Conservation (phyloP, 1,140 invertebrate species). For the Eubasilissa regina region DNA sequence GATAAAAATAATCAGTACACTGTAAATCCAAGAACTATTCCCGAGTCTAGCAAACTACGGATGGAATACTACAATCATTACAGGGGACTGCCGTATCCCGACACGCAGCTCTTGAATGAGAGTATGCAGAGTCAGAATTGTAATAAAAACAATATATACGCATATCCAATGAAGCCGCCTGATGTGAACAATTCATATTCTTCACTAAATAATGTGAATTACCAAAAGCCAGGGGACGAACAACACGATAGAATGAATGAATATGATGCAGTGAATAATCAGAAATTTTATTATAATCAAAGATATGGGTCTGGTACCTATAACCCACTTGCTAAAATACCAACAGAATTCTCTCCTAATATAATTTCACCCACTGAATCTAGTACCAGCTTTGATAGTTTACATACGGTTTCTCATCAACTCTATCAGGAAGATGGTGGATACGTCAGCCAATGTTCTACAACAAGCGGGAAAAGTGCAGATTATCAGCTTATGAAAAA, state of each 20-base stretch:
- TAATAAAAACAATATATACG: conserved; percentile 28
- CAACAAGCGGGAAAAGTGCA: conserved; percentile 67
- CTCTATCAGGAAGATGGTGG: conserved; percentile 69
- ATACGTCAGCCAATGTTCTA: conserved; percentile 70
- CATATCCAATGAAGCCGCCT: conserved; percentile 48
- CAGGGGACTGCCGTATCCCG: conserved; percentile 45
- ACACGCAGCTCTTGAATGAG: conserved; percentile 31
- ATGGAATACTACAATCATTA: conserved; percentile 51
- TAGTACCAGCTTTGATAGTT: conserved; percentile 67
- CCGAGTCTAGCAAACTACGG: conserved; percentile 41
- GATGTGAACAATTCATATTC: conserved; percentile 37
- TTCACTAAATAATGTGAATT: conserved; percentile 35
- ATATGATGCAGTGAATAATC: conserved; percentile 61
- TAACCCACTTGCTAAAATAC: conserved; percentile 63
- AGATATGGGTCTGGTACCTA: conserved; percentile 57
- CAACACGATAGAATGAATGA: conserved; percentile 45
- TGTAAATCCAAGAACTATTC: conserved; percentile 27
- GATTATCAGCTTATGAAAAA: conserved; percentile 56
- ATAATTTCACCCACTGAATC: conserved; percentile 69
- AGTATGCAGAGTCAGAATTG: conserved; percentile 34
- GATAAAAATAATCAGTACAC: conserved; percentile 34
- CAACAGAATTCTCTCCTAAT: conserved; percentile 68
- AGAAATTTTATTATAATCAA: conserved; percentile 63
- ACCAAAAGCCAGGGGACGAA: conserved; percentile 47
- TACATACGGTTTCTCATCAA: conserved; percentile 61